A percentile compares a stretch with the other conserved stretches of the same genome.
Conservation (phyloP, 2,888 invertebrate genomes). For the Lithosia quadra region DNA sequence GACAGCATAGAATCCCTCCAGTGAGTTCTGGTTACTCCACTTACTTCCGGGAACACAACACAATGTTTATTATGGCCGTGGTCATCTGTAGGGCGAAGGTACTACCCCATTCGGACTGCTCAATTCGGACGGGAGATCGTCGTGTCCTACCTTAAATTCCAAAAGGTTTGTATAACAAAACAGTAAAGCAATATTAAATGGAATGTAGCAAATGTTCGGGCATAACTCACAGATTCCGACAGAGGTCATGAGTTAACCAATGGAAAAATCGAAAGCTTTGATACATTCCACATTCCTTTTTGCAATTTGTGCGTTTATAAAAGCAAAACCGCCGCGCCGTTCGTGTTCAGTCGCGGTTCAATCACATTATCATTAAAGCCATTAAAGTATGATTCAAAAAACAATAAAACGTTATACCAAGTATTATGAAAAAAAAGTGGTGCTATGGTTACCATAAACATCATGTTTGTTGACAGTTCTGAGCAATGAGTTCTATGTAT, state of each 20-base stretch:
- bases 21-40: too few species aligned
- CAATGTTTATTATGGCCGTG: too few species aligned
- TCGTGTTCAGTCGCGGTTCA: background rate
- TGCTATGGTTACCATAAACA: background rate
- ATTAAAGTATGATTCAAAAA: background rate
- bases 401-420: background rate
- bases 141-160: too few species aligned
- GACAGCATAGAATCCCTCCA: too few species aligned
- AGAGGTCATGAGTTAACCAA: background rate
- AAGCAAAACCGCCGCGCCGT: background rate
- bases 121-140: too few species aligned
- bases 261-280: conserved; percentile 7
- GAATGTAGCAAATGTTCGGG: background rate
- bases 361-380: background rate
- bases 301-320: background rate
- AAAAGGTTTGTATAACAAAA: too few species aligned
- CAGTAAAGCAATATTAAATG: background rate
- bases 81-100: too few species aligned
- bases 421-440: background rate
- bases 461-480: too few species aligned
- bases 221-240: background rate
- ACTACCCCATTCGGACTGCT: too few species aligned
- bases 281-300: background rate
- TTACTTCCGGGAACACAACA: too few species aligned
- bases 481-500: too few species aligned